Base-by-base conservation (phyloP, 2,797 vertebrate species). In the Gymnopithys bicolor region DNA sequence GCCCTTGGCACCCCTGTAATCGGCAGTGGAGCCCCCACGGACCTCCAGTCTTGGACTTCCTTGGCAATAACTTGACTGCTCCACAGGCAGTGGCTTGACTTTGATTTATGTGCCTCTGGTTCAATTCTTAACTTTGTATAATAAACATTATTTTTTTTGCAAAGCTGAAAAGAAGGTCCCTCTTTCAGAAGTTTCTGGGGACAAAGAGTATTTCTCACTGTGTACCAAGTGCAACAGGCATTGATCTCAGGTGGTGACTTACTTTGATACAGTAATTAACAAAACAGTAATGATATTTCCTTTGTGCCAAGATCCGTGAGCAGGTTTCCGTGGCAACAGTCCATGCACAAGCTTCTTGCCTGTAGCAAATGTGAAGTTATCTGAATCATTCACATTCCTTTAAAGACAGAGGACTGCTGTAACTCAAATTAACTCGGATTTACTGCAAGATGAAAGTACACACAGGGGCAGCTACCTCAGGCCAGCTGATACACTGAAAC, bases 201-300 rank as follows among this genome's bases (percentile, higher is more conserved):
- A 74, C 58, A 66, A 71, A 53, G 35, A 17, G 7, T 63, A 8
- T 84, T 92, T 94, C 79, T 93, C 51, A 46, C 59, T 81, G 66
- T 80, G 55, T 69, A 23, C 48, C 63, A 58, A 66, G 48, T 37
- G 69, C 52, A 87, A 55, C 5, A 76, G 58, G 10, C 76, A 69
- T 51, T 66, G 89, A 89, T 89, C 82, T 95, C 60, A 68, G 77
- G 79, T 81, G 89, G 62, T 0, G 8, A 73, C 81, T 88, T 69
- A 52, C 77, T 93, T 91, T 93, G 94, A 92, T 91, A 82, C 52
- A 92, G 82, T 95, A 95, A 95, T 95, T 96, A 96, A 95, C 78
- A 86, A 88, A 95, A 76, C 48, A 76, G 63, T 67, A 94, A 88
- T 0, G 7, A 79, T 81, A 90, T 87, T 94, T 94, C 82, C 73